Evolutionary conservation across 2,888 invertebrate species (phyloP).

Genomic region (Melieria crassipennis): DNA sequence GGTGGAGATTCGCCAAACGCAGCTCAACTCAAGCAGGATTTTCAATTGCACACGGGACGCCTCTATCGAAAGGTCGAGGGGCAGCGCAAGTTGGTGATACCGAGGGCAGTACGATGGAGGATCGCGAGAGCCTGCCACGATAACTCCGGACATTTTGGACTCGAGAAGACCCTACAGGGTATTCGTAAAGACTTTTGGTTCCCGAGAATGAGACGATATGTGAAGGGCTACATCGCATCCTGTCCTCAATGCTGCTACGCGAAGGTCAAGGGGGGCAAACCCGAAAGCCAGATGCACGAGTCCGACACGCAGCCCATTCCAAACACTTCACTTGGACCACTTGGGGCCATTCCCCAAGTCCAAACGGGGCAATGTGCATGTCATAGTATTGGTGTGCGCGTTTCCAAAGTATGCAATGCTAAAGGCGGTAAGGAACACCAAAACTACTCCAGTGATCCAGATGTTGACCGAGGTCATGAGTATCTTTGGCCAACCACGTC

Average conservation of each 20-base stretch:
- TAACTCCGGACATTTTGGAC: slow-evolving; percentile 11
- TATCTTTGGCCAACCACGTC: slow-evolving; percentile 28
- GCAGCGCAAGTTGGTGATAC: slow-evolving; percentile 33
- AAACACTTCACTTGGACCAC: slow-evolving; percentile 31
- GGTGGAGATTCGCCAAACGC: too few species aligned
- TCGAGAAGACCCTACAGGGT: slow-evolving; percentile 15
- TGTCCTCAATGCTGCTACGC: slow-evolving; percentile 60
- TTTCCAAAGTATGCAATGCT: slow-evolving; percentile 42
- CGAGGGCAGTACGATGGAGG: slow-evolving; percentile 24
- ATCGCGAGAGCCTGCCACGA: slow-evolving; percentile 17
- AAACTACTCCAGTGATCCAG: slow-evolving; percentile 32
- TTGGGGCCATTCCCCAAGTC: slow-evolving; percentile 41
- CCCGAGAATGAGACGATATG: slow-evolving; percentile 54
- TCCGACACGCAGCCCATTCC: neutral
- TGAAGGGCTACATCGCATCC: slow-evolving; percentile 57
- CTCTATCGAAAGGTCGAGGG: too few species aligned
- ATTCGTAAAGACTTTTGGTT: slow-evolving; percentile 58
- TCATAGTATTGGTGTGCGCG: slow-evolving; percentile 36
- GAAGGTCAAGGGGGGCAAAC: slow-evolving; percentile 41
- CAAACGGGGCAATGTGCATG: slow-evolving; percentile 37
- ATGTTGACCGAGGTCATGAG: slow-evolving; percentile 29
- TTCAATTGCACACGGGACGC: too few species aligned
- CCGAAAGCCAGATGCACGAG: too few species aligned
- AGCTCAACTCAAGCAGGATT: too few species aligned
- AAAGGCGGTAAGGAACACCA: slow-evolving; percentile 39